A percentile compares a stretch with the other conserved stretches of the same genome.
Evolutionary conservation across 2,797 vertebrate genomes (phyloP).

Genomic region (Siniperca scherzeri): DNA sequence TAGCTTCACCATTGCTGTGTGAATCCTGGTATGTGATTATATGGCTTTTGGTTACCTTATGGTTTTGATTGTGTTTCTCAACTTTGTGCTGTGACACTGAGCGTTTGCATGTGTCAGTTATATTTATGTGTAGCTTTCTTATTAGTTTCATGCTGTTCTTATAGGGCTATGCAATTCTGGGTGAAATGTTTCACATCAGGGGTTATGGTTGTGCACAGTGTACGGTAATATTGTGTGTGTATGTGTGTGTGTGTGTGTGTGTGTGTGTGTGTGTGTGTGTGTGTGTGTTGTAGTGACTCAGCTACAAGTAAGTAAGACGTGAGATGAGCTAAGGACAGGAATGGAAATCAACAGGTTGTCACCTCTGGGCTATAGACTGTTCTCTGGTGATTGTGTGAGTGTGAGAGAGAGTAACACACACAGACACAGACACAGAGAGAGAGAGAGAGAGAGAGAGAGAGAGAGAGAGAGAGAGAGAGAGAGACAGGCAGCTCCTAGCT

Average conservation of each 20-base stretch:
- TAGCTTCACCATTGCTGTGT: not conserved
- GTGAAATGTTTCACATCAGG: not conserved
- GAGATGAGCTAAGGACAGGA: conserved; percentile 30
- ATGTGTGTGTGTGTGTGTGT: conserved; percentile 16
- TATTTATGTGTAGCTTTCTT: not conserved
- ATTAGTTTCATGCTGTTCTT: not conserved
- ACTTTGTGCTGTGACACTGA: not conserved
- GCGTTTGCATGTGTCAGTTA: not conserved
- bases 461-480: not conserved
- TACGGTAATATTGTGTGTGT: not conserved
- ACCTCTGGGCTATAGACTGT: conserved; percentile 24
- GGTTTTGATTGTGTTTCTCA: not conserved
- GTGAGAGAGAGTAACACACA: not conserved
- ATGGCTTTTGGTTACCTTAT: not conserved
- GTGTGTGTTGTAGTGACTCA: conserved; percentile 44
- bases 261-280: conserved; percentile 4
- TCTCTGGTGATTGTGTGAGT: not conserved
- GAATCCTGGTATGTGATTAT: not conserved
- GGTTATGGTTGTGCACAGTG: conserved; percentile 1
- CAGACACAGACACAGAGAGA: not conserved
- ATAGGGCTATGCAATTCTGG: not conserved
- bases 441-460: not conserved
- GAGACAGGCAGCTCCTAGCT: conserved; percentile 12
- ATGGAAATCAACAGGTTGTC: conserved; percentile 62
- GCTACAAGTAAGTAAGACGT: conserved; percentile 29